These are phyloP conservation scores for Salpingus planirostris DNA, from an alignment of 2,888 invertebrate species.

Conservation along the genomic window DNA sequence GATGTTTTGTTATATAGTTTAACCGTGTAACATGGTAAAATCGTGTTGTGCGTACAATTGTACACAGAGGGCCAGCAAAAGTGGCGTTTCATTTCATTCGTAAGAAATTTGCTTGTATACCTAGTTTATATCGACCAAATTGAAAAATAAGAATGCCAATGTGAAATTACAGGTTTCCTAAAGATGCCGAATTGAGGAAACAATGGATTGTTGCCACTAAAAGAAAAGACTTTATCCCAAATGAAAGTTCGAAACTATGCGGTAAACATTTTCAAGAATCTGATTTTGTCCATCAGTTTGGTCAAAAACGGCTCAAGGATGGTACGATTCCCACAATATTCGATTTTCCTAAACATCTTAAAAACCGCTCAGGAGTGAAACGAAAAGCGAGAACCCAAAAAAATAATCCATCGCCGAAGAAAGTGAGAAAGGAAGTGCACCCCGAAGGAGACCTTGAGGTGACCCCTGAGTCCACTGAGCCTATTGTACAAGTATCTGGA, in stretches of 20 bases:
- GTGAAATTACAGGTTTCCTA: background rate
- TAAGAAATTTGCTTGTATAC: background rate
- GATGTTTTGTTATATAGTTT: too few relatives aligned
- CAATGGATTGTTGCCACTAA: conserved; percentile 1
- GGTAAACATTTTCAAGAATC: conserved; percentile 1
- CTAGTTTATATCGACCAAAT: background rate
- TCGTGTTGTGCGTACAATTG: background rate
- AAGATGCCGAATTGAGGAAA: background rate
- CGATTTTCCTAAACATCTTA: background rate
- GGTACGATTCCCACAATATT: background rate
- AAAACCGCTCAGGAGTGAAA: background rate
- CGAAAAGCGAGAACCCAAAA: too few relatives aligned
- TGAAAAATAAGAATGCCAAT: background rate
- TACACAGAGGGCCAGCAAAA: background rate
- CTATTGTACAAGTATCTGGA: too few relatives aligned
- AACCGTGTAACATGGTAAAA: background rate
- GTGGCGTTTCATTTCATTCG: background rate
- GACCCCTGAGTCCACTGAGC: too few relatives aligned
- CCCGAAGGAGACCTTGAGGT: too few relatives aligned
- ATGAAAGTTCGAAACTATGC: background rate
- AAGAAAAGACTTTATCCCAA: background rate
- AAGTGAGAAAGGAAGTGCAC: too few relatives aligned
- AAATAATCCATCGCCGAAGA: too few relatives aligned
- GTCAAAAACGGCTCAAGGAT: background rate
- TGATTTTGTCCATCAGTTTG: background rate